Evolutionary conservation across 1,140 invertebrate species (phyloP), one percentile per base, ranked within the genome.

Genomic region (Trichomalopsis sarcophagae): DNA sequence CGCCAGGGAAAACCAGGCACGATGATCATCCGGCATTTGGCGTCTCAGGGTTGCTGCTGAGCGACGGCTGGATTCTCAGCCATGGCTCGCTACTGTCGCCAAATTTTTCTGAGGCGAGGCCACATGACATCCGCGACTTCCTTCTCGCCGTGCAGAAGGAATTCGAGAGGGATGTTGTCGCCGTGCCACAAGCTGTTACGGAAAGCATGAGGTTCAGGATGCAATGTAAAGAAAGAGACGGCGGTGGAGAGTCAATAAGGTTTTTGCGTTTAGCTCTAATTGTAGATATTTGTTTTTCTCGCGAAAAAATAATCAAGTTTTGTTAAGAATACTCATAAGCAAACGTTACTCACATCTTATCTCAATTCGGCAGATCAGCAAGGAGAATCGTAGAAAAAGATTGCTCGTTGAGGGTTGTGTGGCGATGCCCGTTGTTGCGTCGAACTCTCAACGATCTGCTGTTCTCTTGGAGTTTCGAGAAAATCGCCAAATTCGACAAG

Each of bases 21-120:
- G 55, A n/a, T n/a, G 55, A 62, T 62, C 17, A 62, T 21, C 17
- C 55, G 55, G 55, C 55, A 6, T 21, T 84, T n/a, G 89, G 90
- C 0, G 81, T 83, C 82, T 95, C 94, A 27, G 94, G 94, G 10
- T 93, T 95, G 27, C 91, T 91, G 71, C 94, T 94, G 85, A 91
- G 91, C 17, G 89, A 93, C 3, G 89, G 92, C 44, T 94, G 94
- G 94, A 91, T 95, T 4, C 89, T 95, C 2, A 93, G 93, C 0
- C 94, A 95, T 77, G 94, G 94, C 9, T 93, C 92, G 9, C 91
- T 94, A 5, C 87, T 95, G n/a, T 91, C 91, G 2, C 91, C 92
- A 0, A 47, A 75, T 7, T 77, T 74, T 14, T 27, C 85, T 55
- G 40, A 86, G 66, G 81, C 50, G 13, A 66, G 81, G 68, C 50